phyloP scores from a whole-genome alignment of 2,888 invertebrate species.

The Drosophila niveifrons region DNA sequence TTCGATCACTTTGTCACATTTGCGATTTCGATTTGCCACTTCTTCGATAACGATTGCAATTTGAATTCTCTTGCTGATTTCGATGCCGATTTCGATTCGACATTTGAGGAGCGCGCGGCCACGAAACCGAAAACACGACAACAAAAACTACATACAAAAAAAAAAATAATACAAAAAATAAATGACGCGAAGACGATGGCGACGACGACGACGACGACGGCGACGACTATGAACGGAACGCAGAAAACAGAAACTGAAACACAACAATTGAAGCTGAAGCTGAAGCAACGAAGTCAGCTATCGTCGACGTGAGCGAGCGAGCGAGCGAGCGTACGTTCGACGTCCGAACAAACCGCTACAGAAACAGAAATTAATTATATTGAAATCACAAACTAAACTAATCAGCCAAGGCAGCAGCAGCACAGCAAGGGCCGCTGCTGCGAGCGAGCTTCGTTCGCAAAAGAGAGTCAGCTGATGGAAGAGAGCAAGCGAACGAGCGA shows the following conservation, averaged over 20 bases:
- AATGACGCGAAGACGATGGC: slow-evolving; percentile 6
- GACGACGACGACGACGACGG: slow-evolving; percentile 5
- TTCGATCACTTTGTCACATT: slow-evolving; percentile 28
- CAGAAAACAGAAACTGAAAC: slow-evolving; percentile 58
- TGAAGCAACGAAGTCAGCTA: slow-evolving; percentile 49
- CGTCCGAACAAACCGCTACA: slow-evolving; percentile 78
- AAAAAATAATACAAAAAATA: slow-evolving; percentile 14
- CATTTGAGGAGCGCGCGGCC: slow-evolving; percentile 40
- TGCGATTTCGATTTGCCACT: slow-evolving; percentile 26
- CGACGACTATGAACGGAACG: slow-evolving; percentile 43
- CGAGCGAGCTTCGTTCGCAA: slow-evolving; percentile 48
- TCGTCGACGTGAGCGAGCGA: slow-evolving; percentile 23
- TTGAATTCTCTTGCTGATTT: slow-evolving; percentile 19
- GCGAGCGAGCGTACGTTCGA: slow-evolving; percentile 49
- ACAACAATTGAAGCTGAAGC: slow-evolving; percentile 47
- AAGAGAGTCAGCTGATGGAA: neutral
- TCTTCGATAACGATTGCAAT: slow-evolving; percentile 28
- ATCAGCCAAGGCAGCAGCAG: slow-evolving; percentile 67
- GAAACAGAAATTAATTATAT: slow-evolving; percentile 79
- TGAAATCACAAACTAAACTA: slow-evolving; percentile 80
- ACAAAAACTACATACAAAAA: slow-evolving; percentile 8
- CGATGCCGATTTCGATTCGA: slow-evolving; percentile 34
- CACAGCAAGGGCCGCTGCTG: slow-evolving; percentile 29
- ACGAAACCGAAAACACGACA: slow-evolving; percentile 34
- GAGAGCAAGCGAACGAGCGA: slow-evolving; percentile 9